These are phyloP conservation scores for Scrobipalpa costella DNA, from an alignment of 2,888 invertebrate genomes.

Conservation along the genomic window DNA sequence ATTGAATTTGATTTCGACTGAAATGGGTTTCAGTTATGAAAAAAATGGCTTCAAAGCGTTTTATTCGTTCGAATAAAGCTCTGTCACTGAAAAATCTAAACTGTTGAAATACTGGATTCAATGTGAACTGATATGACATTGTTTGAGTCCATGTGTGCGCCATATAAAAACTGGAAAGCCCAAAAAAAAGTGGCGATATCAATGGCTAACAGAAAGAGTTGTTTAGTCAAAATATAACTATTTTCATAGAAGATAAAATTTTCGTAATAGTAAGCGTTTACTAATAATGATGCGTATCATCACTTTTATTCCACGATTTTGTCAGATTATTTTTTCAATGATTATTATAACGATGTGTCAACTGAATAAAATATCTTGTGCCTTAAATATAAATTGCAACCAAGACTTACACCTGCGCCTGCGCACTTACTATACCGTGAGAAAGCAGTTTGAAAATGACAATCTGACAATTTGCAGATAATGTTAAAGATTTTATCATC, in stretches of 20 bases:
- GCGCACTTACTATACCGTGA: slow-evolving; percentile 1
- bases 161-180: background rate
- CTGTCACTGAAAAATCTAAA: slow-evolving; percentile 12
- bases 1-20: slow-evolving; percentile 3
- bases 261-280: too few relatives aligned
- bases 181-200: background rate
- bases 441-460: background rate
- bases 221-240: too few relatives aligned
- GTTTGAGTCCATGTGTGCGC: background rate
- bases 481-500: background rate
- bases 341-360: too few relatives aligned
- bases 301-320: too few relatives aligned
- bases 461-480: slow-evolving; percentile 6
- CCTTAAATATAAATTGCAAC: background rate
- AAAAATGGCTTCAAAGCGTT: slow-evolving; percentile 9
- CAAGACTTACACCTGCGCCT: background rate
- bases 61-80: slow-evolving; percentile 8
- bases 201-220: too few relatives aligned
- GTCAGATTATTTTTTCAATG: too few relatives aligned
- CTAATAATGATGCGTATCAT: too few relatives aligned
- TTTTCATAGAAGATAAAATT: too few relatives aligned
- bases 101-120: background rate
- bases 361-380: too few relatives aligned
- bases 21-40: slow-evolving; percentile 15
- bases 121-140: background rate